Evolutionary conservation across 2,888 invertebrate genomes (phyloP).

Genomic region (Adelphocoris suturalis): DNA sequence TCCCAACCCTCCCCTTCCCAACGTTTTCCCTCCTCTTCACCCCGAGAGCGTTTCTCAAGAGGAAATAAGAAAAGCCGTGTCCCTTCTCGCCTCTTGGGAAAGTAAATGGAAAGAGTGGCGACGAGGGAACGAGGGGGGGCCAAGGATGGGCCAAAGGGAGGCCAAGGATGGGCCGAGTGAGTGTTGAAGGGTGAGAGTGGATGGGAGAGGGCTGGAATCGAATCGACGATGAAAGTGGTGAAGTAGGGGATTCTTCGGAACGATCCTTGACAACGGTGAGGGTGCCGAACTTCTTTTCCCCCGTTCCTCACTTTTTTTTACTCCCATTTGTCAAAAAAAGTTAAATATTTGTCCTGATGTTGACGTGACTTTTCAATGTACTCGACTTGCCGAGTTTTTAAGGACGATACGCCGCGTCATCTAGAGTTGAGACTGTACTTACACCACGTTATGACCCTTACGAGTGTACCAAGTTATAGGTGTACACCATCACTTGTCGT

Average conservation of each 20-base stretch:
- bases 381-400: too few species aligned
- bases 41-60: not conserved
- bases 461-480: too few species aligned
- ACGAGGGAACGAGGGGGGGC: not conserved
- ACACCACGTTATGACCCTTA: too few species aligned
- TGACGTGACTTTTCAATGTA: too few species aligned
- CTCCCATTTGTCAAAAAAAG: slow-evolving; percentile 31
- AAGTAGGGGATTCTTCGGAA: not conserved
- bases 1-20: not conserved
- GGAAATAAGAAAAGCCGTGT: slow-evolving; percentile 37
- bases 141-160: too few species aligned
- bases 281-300: not conserved
- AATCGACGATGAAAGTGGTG: slow-evolving; percentile 23
- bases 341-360: not conserved
- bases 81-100: slow-evolving; percentile 21
- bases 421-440: too few species aligned
- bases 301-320: not conserved
- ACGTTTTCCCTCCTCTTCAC: not conserved
- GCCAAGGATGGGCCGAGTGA: not conserved
- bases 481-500: too few species aligned
- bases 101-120: slow-evolving; percentile 20
- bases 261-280: not conserved
- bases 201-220: not conserved
- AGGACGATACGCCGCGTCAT: too few species aligned
- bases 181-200: not conserved